Percentiles rank a stretch among this genome's conserved stretches.
Evolutionary conservation across 2,113 vertebrate species (phyloP).

Genomic region (Eulemur macaco): DNA sequence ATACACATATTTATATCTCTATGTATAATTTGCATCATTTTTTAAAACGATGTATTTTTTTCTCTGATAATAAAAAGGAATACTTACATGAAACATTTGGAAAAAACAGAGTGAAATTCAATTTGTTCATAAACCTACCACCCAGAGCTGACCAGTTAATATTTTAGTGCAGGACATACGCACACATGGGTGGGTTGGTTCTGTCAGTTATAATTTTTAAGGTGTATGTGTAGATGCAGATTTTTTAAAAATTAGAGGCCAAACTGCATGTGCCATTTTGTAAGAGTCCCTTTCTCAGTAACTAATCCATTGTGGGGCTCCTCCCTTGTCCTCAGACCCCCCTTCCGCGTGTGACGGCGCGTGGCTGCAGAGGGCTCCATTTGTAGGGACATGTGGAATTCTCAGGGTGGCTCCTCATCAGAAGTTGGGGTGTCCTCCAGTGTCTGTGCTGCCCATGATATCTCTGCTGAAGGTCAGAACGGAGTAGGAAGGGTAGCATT

Average conservation of each 20-base stretch:
- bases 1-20: neutral
- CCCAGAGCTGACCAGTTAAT: neutral
- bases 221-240: neutral
- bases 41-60: neutral
- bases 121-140: neutral
- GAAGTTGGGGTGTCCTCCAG: neutral
- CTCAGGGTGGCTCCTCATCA: fast-evolving
- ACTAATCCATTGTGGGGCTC: too few relatives aligned
- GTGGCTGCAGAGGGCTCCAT: neutral
- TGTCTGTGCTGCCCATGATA: neutral
- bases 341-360: neutral
- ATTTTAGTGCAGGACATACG: neutral
- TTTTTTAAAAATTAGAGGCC: neutral
- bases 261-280: neutral
- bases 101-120: neutral
- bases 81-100: neutral
- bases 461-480: neutral
- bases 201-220: neutral
- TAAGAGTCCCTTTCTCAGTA: neutral
- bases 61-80: neutral
- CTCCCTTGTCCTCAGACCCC: neutral
- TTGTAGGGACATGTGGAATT: fast-evolving
- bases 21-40: neutral
- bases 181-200: neutral
- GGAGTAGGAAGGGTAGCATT: neutral